A percentile compares a stretch with the other conserved stretches of the same genome.
These are phyloP conservation scores for Eospalax fontanierii DNA, from an alignment of 2,797 vertebrate genomes.

Conservation along the genomic window DNA sequence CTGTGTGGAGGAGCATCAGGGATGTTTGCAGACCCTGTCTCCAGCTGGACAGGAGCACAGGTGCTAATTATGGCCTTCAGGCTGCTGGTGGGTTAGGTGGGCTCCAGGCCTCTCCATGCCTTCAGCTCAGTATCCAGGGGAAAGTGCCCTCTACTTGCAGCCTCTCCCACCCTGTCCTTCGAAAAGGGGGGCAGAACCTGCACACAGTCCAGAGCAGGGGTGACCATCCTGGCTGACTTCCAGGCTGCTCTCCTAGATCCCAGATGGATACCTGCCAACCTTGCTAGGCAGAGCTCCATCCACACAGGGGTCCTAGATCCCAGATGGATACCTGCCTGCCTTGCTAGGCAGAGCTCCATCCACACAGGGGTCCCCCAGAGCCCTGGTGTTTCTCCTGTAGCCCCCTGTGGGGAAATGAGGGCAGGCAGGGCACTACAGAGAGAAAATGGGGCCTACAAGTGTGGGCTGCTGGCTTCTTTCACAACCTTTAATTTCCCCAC, in stretches of 20 bases:
- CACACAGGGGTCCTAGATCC: background rate
- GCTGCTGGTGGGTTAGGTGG: rapidly evolving
- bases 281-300: background rate
- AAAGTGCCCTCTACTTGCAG: too few species aligned
- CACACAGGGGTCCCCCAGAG: background rate
- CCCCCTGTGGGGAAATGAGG: background rate
- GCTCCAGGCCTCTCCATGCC: background rate
- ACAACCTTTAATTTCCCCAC: too few species aligned
- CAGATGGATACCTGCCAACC: background rate
- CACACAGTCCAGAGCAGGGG: background rate
- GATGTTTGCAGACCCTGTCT: background rate
- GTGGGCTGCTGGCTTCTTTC: background rate
- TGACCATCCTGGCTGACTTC: background rate
- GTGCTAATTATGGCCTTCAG: background rate
- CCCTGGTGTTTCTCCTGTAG: too few species aligned
- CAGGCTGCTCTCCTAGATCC: background rate
- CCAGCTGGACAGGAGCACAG: background rate
- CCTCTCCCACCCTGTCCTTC: too few species aligned
- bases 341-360: background rate
- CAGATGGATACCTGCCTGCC: too few species aligned
- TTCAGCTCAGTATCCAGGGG: background rate
- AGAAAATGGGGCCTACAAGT: background rate
- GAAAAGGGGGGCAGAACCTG: background rate
- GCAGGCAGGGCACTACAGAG: background rate
- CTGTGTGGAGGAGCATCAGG: background rate